A percentile compares a stretch with the other conserved stretches of the same genome.
These are phyloP conservation scores for Corbicula japonica DNA, from an alignment of 2,888 invertebrate species.

Conservation along the genomic window DNA sequence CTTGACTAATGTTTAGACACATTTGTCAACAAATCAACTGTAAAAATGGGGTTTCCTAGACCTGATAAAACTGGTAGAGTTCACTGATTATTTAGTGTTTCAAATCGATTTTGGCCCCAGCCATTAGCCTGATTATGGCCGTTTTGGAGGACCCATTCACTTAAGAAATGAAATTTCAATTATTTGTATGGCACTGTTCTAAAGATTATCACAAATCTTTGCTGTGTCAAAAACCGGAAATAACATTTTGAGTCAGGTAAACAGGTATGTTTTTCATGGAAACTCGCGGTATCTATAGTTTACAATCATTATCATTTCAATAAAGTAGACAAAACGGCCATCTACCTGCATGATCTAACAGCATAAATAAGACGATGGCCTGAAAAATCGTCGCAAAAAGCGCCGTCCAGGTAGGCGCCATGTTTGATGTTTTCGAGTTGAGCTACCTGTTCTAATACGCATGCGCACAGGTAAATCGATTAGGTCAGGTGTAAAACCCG, in stretches of 20 bases:
- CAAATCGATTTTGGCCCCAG: too few relatives aligned
- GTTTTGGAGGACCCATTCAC: too few relatives aligned
- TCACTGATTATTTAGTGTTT: too few relatives aligned
- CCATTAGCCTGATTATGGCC: too few relatives aligned
- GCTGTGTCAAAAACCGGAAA: constrained; percentile 42
- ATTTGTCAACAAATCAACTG: too few relatives aligned
- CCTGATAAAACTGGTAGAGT: too few relatives aligned
- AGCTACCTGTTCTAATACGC: constrained; percentile 37
- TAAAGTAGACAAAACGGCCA: background rate
- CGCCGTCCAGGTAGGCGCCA: constrained; percentile 53
- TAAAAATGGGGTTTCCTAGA: too few relatives aligned
- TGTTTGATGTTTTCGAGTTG: constrained; percentile 36
- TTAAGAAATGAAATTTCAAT: too few relatives aligned
- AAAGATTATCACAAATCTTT: background rate
- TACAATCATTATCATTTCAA: background rate
- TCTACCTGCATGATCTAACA: constrained; percentile 29
- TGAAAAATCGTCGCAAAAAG: constrained; percentile 15
- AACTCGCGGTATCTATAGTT: background rate
- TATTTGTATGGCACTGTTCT: background rate
- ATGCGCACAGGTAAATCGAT: constrained; percentile 54
- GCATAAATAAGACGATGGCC: background rate
- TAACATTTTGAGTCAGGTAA: background rate
- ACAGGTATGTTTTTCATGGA: background rate
- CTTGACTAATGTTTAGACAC: too few relatives aligned
- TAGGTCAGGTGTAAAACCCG: too few relatives aligned